Conservation (phyloP, 1,140 invertebrate genomes). For the Vanessa atalanta region DNA sequence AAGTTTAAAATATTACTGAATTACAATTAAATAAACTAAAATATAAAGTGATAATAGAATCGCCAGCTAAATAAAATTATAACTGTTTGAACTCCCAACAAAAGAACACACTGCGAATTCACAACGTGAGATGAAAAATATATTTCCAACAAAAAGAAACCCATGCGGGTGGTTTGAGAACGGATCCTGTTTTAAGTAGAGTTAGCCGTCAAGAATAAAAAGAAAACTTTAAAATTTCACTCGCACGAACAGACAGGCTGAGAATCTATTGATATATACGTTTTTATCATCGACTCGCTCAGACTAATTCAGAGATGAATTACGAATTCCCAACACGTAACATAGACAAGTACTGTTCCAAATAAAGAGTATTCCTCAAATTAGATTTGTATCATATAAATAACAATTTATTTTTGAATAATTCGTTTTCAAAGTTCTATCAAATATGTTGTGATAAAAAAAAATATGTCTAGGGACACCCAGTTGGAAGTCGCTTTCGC, state of each 20-base stretch:
- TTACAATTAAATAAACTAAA: background rate
- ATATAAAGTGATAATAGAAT: too few relatives aligned
- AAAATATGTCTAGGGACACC: too few relatives aligned
- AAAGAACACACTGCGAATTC: background rate
- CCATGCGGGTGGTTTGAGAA: conserved; percentile 12
- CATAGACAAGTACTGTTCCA: too few relatives aligned
- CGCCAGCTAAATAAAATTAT: background rate
- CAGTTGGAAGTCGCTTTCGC: too few relatives aligned
- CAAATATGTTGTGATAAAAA: too few relatives aligned
- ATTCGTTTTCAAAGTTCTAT: too few relatives aligned
- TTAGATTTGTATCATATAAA: too few relatives aligned
- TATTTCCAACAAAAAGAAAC: background rate
- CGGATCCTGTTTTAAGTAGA: conserved; percentile 6
- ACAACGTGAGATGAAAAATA: conserved; percentile 7
- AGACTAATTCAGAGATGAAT: too few relatives aligned
- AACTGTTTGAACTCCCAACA: background rate
- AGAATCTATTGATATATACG: background rate
- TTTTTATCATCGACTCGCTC: background rate
- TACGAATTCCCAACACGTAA: too few relatives aligned
- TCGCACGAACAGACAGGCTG: background rate
- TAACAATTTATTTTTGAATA: too few relatives aligned
- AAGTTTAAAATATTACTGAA: too few relatives aligned
- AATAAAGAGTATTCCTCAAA: too few relatives aligned
- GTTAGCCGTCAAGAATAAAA: background rate
- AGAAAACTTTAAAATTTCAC: conserved; percentile 16